Percentiles rank a stretch among this genome's conserved stretches.
phyloP scores from a whole-genome alignment of 2,888 invertebrate genomes.

The Antitype chi region DNA sequence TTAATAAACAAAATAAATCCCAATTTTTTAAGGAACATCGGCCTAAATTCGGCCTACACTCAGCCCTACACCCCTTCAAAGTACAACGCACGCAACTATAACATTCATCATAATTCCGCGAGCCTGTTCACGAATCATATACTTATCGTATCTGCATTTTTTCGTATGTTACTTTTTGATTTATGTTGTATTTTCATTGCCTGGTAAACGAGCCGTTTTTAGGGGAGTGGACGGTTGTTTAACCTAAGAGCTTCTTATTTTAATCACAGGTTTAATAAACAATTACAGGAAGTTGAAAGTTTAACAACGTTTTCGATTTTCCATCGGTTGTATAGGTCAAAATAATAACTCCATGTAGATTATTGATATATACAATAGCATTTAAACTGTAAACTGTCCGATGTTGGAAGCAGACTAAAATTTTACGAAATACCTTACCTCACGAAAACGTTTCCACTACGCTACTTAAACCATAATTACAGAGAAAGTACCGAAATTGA shows the following conservation, averaged over 20 bases:
- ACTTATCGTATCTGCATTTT: conserved; percentile 67
- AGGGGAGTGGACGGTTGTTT: neutral
- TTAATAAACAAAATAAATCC: neutral
- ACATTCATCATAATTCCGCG: conserved; percentile 71
- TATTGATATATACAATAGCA: neutral
- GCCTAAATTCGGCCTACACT: neutral
- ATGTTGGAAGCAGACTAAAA: neutral
- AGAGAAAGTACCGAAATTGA: too few relatives aligned
- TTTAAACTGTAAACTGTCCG: neutral
- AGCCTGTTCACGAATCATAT: conserved; percentile 62
- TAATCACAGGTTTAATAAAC: neutral
- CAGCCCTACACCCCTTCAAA: conserved; percentile 44
- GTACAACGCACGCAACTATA: conserved; percentile 67
- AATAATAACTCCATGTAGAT: neutral
- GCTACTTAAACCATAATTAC: too few relatives aligned
- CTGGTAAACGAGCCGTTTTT: conserved; percentile 22
- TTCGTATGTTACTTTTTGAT: conserved; percentile 47
- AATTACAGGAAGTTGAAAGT: too few relatives aligned
- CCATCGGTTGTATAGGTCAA: neutral
- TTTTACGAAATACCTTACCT: neutral
- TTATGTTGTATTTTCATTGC: conserved; percentile 43
- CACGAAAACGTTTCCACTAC: neutral
- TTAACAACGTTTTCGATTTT: neutral
- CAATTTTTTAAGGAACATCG: neutral
- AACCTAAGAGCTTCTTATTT: neutral